Base-by-base conservation (phyloP, 2,113 vertebrate species). In the Vidua chalybeata region DNA sequence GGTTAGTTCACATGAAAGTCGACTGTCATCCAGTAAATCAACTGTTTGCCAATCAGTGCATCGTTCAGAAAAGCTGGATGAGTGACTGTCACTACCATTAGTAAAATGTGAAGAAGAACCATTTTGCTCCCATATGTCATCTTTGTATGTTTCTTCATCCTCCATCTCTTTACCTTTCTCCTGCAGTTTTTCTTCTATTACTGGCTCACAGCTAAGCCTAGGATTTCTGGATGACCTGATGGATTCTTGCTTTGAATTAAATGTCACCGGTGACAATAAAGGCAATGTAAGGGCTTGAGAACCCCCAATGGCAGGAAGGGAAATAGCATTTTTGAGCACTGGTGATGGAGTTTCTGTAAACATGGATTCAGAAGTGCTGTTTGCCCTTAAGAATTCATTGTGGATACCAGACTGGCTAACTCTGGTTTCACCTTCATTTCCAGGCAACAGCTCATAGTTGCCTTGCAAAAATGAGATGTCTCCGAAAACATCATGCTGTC, bases 381-480 rank as follows among this genome's bases (percentile, higher is more conserved):
- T 99, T 66, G 99, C 99, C 87, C 99, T 97, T 68, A 98, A 95
- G 92, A 99, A 99, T 92, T 99, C 99, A 28, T 84, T 98, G 54
- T 99, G 98, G 58, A 97, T 97, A 30, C 97, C 97, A 76, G 98
- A 98, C 54, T 98, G 98, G 67, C 97, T 97, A 61, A 98, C 41
- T 88, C 86, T 74, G 1, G 91, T 90, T 84, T 98, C 98, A 72
- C 95, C 97, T 93, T 99, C 98, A 51, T 98, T 98, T 58, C 99
- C 99, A 2, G 99, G 99, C 67, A 99, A 96, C 21, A 99, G 98
- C 93, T 99, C 99, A 61, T 98, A 99, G 86, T 99, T 99, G 28
- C 99, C 99, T 91, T 99, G 99, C 43, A 99, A 98, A 96, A 99
- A 99, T 37, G 99, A 99, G 97, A 99, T 99, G 77, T 99, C 99